Percentiles rank a stretch among this genome's conserved stretches.
These are phyloP conservation scores for Abrostola triplasia DNA, from an alignment of 2,888 invertebrate species.

Conservation along the genomic window DNA sequence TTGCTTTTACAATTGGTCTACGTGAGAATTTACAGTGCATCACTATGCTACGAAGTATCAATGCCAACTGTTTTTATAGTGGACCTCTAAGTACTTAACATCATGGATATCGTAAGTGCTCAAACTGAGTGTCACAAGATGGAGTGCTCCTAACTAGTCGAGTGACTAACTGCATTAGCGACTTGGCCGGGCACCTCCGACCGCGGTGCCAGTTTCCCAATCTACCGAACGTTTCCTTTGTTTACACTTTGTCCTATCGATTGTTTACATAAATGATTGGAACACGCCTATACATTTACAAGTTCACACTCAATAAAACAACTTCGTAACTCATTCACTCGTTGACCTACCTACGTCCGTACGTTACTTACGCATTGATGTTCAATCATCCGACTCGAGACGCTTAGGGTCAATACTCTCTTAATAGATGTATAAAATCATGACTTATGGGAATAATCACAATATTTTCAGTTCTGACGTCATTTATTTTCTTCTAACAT, in stretches of 20 bases:
- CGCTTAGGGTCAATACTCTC: slow-evolving; percentile 27
- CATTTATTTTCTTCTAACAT: not conserved
- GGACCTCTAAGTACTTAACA: slow-evolving; percentile 59
- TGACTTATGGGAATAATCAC: no score
- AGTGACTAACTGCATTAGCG: slow-evolving; percentile 71
- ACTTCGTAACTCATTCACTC: slow-evolving; percentile 29
- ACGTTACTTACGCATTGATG: slow-evolving; percentile 33
- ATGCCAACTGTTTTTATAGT: no score
- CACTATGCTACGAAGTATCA: no score
- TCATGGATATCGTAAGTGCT: slow-evolving; percentile 69
- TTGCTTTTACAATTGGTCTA: no score
- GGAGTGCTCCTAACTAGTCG: slow-evolving; percentile 50
- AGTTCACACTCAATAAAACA: slow-evolving; percentile 51
- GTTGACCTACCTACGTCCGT: slow-evolving; percentile 16
- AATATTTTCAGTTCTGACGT: not conserved
- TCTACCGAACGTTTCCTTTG: slow-evolving; percentile 60
- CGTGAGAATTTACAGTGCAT: no score
- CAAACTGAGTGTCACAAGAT: slow-evolving; percentile 68
- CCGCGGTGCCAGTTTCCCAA: slow-evolving; percentile 65
- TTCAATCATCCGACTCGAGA: slow-evolving; percentile 26
- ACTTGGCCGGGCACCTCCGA: slow-evolving; percentile 34
- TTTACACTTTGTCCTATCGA: slow-evolving; percentile 60
- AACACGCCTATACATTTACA: slow-evolving; percentile 53
- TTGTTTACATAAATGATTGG: slow-evolving; percentile 68
- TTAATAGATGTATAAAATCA: not conserved